phyloP scores from a whole-genome alignment of 2,888 invertebrate species.

The Drosophila ustulata region DNA sequence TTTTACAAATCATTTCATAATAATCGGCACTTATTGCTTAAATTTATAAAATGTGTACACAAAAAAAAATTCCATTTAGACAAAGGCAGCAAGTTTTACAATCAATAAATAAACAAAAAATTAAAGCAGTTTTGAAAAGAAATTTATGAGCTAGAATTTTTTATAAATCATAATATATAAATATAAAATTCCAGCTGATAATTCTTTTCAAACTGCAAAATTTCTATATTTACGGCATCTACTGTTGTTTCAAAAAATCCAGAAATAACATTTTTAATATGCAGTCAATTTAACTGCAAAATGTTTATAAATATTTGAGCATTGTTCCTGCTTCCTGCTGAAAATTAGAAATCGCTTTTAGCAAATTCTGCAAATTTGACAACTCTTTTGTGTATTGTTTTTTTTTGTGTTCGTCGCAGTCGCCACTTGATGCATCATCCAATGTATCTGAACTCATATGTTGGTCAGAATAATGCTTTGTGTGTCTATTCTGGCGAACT shows the following conservation, averaged over 20 bases:
- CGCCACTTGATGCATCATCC: constrained; percentile 45
- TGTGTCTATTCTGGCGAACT: constrained; percentile 52
- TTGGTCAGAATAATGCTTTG: constrained; percentile 55
- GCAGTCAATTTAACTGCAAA: constrained; percentile 1
- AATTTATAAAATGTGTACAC: no score
- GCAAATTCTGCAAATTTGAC: constrained; percentile 8
- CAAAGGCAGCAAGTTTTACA: no score
- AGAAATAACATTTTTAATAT: not conserved
- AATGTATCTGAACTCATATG: constrained; percentile 38
- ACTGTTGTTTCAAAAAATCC: not conserved
- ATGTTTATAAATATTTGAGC: constrained; percentile 11
- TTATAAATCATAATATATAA: not conserved
- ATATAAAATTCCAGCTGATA: not conserved
- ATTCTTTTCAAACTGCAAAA: not conserved
- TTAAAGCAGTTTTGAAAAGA: no score
- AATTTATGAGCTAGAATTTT: no score
- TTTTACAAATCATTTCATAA: no score
- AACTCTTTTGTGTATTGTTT: not conserved
- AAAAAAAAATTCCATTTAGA: no score
- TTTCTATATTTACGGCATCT: not conserved
- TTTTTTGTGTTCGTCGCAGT: not conserved
- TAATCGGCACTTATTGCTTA: no score
- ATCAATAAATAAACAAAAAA: no score
- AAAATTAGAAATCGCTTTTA: constrained; percentile 41
- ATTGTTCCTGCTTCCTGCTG: not conserved